Evolutionary conservation across 2,888 invertebrate genomes (phyloP).

Genomic region (Carabus problematicus): DNA sequence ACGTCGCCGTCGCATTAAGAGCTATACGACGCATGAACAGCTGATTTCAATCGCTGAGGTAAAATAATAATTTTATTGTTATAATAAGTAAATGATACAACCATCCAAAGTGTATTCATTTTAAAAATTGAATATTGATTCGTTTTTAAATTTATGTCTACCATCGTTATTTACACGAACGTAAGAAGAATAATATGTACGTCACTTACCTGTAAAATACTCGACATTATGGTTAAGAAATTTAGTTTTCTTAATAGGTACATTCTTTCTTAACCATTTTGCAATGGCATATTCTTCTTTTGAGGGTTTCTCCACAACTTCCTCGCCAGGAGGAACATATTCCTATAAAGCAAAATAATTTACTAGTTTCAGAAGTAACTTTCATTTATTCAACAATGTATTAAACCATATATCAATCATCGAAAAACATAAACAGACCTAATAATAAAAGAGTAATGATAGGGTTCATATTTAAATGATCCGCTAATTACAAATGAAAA

Average conservation of each 20-base stretch:
- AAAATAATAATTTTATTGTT: neutral
- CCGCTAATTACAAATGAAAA: neutral
- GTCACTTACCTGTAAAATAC: conserved; percentile 84
- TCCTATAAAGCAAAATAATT: conserved; percentile 56
- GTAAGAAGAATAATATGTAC: neutral
- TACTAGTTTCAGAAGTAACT: neutral
- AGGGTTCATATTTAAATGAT: neutral
- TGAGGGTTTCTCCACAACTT: conserved; percentile 74
- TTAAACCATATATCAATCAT: neutral
- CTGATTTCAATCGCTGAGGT: no score
- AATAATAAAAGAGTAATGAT: neutral
- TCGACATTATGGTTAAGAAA: conserved; percentile 96
- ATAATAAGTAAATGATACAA: neutral
- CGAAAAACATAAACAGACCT: neutral
- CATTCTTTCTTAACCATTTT: conserved; percentile 92
- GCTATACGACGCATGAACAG: no score
- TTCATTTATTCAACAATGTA: no score
- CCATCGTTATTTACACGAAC: no score
- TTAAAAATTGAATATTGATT: neutral
- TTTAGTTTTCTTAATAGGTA: conserved; percentile 94
- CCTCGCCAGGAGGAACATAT: conserved; percentile 59
- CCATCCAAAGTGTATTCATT: neutral
- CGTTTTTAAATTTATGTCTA: neutral
- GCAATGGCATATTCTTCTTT: conserved; percentile 94
- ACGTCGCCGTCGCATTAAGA: no score